phyloP scores from a whole-genome alignment of 2,797 vertebrate genomes.

The Botia almorhae region DNA sequence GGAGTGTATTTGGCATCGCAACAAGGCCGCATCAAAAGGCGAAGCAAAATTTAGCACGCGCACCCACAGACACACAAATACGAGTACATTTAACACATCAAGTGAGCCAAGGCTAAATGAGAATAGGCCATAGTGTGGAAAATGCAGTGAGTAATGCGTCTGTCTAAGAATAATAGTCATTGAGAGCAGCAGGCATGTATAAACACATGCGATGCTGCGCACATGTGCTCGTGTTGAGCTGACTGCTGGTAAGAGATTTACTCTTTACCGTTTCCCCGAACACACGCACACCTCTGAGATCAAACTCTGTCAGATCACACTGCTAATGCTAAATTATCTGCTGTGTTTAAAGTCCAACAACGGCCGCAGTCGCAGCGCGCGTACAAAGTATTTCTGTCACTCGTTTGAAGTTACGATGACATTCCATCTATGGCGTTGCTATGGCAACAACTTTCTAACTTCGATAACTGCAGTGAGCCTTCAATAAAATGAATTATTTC shows the following conservation, averaged over 20 bases:
- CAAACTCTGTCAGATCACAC: slow-evolving; percentile 29
- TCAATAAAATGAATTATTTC: no score
- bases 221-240: slow-evolving; percentile 46
- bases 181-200: slow-evolving; percentile 32
- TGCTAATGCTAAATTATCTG: slow-evolving; percentile 15
- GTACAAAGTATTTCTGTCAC: slow-evolving; percentile 3
- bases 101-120: slow-evolving; percentile 55
- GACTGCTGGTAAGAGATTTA: slow-evolving; percentile 51
- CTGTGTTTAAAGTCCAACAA: not conserved
- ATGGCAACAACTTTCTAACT: not conserved
- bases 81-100: slow-evolving; percentile 45
- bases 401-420: not conserved
- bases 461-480: no score
- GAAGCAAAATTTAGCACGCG: slow-evolving; percentile 53
- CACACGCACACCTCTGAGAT: slow-evolving; percentile 46
- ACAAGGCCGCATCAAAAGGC: slow-evolving; percentile 14
- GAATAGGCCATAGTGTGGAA: slow-evolving; percentile 51
- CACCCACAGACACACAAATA: slow-evolving; percentile 48
- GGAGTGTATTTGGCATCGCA: slow-evolving; percentile 69
- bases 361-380: not conserved
- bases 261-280: slow-evolving; percentile 29
- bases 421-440: not conserved
- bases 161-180: slow-evolving; percentile 52
- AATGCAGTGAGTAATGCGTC: slow-evolving; percentile 52
- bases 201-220: slow-evolving; percentile 43